phyloP scores from a whole-genome alignment of 2,888 invertebrate genomes.

The Cosmopolites sordidus region DNA sequence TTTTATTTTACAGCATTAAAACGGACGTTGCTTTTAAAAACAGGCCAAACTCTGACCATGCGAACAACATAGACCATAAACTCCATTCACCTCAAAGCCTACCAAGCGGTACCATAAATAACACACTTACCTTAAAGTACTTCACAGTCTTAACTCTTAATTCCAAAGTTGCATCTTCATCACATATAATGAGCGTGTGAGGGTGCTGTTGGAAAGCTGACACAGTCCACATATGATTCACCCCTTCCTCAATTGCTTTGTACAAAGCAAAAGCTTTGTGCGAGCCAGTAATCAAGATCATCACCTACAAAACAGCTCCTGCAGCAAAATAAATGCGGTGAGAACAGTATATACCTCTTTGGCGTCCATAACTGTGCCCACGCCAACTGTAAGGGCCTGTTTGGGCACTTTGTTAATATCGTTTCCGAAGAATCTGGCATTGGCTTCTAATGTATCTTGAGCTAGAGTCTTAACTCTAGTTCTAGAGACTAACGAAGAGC shows the following conservation, averaged over 20 bases:
- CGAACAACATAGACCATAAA: too few relatives aligned
- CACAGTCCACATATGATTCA: conserved; percentile 99
- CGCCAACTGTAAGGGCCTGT: conserved; percentile 95
- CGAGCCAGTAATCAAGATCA: conserved; percentile 95
- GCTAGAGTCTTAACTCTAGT: conserved; percentile 96
- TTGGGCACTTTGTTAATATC: conserved; percentile 92
- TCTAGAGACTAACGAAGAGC: conserved; percentile 90
- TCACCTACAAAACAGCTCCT: conserved; percentile 58
- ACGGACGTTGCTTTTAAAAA: too few relatives aligned
- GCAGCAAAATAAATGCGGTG: neutral
- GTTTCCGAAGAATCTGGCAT: conserved; percentile 94
- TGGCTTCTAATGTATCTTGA: conserved; percentile 94
- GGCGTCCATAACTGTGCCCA: conserved; percentile 98
- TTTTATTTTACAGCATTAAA: too few relatives aligned
- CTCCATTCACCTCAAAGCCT: too few relatives aligned
- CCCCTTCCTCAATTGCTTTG: conserved; percentile 97
- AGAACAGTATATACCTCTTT: conserved; percentile 68
- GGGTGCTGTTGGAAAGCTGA: conserved; percentile 97
- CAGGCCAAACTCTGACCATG: too few relatives aligned
- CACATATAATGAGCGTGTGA: conserved; percentile 88
- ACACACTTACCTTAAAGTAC: conserved; percentile 74
- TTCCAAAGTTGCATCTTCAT: conserved; percentile 96
- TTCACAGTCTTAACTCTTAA: conserved; percentile 97
- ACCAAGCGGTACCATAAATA: too few relatives aligned
- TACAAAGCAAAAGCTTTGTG: conserved; percentile 95